phyloP scores from a whole-genome alignment of 1,140 invertebrate genomes.

The Armadillidium nasatum region DNA sequence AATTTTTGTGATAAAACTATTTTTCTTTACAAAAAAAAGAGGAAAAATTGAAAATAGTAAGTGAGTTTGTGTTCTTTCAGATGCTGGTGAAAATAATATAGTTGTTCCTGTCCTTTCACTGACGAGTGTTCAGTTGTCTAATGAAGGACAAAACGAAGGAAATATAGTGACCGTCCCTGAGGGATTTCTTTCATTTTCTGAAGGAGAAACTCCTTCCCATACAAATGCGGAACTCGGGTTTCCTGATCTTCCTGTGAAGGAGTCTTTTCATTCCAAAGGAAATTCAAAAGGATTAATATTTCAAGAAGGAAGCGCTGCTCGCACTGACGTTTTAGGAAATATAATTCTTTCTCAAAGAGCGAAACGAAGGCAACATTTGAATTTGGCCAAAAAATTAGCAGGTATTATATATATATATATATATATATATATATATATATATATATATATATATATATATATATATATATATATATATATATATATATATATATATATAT shows the following conservation, averaged over 20 bases:
- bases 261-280: neutral
- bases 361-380: neutral
- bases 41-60: too few species aligned
- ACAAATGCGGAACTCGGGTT: neutral
- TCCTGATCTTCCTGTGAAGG: neutral
- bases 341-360: neutral
- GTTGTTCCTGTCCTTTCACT: neutral
- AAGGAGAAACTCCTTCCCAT: neutral
- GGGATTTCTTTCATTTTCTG: neutral
- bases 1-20: too few species aligned
- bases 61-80: neutral
- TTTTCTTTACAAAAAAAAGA: too few species aligned
- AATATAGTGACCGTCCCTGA: neutral
- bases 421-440: too few species aligned
- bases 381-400: neutral
- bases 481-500: too few species aligned
- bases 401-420: neutral
- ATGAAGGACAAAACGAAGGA: neutral
- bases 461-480: too few species aligned
- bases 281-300: neutral
- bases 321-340: slow-evolving; percentile 1
- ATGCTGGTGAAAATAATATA: neutral
- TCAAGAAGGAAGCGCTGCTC: neutral
- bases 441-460: too few species aligned
- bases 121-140: neutral